Evolutionary conservation across 2,797 vertebrate genomes (phyloP).

Genomic region (Acanthurus leucopareius): DNA sequence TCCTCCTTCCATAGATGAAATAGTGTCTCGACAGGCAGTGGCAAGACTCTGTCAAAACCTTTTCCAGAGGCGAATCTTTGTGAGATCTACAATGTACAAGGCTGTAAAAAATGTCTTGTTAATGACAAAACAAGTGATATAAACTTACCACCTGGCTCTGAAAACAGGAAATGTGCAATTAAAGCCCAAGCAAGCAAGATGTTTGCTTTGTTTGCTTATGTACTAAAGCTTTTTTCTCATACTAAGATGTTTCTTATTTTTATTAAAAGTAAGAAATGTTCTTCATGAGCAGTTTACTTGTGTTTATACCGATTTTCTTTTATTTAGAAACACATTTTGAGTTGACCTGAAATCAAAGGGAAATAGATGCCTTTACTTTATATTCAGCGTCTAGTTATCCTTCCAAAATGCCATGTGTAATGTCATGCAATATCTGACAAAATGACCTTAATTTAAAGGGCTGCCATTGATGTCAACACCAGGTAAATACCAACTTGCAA

Average conservation of each 20-base stretch:
- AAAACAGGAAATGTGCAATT: slow-evolving; percentile 61
- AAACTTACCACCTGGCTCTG: slow-evolving; percentile 74
- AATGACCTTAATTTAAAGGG: slow-evolving; percentile 88
- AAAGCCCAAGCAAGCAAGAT: slow-evolving; percentile 34
- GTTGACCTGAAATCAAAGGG: slow-evolving; percentile 12
- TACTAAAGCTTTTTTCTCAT: background rate
- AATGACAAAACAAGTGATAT: slow-evolving; percentile 81
- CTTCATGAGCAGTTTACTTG: background rate
- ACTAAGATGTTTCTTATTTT: background rate
- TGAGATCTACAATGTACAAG: slow-evolving; percentile 79
- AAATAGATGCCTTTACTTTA: slow-evolving; percentile 67
- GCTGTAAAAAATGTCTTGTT: slow-evolving; percentile 78
- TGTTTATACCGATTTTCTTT: slow-evolving; percentile 1
- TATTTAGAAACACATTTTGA: slow-evolving; percentile 22
- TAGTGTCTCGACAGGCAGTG: slow-evolving; percentile 87
- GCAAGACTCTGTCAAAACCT: slow-evolving; percentile 87
- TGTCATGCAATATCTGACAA: slow-evolving; percentile 87
- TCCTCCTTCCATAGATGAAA: slow-evolving; percentile 88
- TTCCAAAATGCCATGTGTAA: slow-evolving; percentile 82
- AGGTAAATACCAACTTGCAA: slow-evolving; percentile 92
- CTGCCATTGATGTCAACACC: slow-evolving; percentile 87
- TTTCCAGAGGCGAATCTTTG: slow-evolving; percentile 81
- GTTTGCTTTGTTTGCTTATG: slow-evolving; percentile 38
- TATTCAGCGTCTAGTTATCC: slow-evolving; percentile 78
- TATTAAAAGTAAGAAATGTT: slow-evolving; percentile 3